Conservation (phyloP, 1,140 invertebrate species). For the Drosophila cardini region DNA sequence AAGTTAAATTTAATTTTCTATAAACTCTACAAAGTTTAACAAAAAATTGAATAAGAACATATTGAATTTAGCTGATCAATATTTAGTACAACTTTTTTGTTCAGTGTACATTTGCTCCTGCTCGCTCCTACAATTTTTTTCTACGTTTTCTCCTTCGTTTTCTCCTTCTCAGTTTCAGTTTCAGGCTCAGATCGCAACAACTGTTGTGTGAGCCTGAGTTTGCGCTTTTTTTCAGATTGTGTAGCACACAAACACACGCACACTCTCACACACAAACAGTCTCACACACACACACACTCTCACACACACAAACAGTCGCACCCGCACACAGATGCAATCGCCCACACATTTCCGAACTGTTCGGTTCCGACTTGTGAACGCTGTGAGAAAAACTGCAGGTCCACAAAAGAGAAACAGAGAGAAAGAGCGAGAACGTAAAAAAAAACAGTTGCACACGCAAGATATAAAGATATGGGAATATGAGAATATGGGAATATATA, state of each 20-base stretch:
- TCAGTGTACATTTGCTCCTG: too few species aligned
- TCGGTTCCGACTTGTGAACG: slow-evolving; percentile 53
- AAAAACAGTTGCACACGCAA: slow-evolving; percentile 38
- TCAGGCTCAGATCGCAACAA: slow-evolving; percentile 5
- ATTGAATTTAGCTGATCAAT: too few species aligned
- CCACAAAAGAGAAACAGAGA: slow-evolving; percentile 17
- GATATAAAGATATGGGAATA: slow-evolving; percentile 57
- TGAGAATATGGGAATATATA: slow-evolving; percentile 46
- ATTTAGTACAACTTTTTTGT: too few species aligned
- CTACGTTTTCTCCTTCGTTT: too few species aligned
- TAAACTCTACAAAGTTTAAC: too few species aligned
- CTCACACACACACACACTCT: slow-evolving; percentile 19
- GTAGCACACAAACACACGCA: slow-evolving; percentile 26
- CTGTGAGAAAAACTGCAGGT: slow-evolving; percentile 72
- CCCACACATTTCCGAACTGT: slow-evolving; percentile 67
- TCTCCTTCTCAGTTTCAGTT: slow-evolving; percentile 1
- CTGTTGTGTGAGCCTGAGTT: slow-evolving; percentile 59
- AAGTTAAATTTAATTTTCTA: too few species aligned
- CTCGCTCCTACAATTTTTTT: too few species aligned
- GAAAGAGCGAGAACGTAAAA: background rate
- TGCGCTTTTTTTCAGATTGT: slow-evolving; percentile 69
- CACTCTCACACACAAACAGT: slow-evolving; percentile 27
- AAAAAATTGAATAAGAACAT: too few species aligned
- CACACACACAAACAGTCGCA: slow-evolving; percentile 24
- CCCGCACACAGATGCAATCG: slow-evolving; percentile 32